Percentiles rank a stretch among this genome's conserved stretches.
Conservation (phyloP, 2,797 vertebrate genomes). For the Masticophis lateralis region DNA sequence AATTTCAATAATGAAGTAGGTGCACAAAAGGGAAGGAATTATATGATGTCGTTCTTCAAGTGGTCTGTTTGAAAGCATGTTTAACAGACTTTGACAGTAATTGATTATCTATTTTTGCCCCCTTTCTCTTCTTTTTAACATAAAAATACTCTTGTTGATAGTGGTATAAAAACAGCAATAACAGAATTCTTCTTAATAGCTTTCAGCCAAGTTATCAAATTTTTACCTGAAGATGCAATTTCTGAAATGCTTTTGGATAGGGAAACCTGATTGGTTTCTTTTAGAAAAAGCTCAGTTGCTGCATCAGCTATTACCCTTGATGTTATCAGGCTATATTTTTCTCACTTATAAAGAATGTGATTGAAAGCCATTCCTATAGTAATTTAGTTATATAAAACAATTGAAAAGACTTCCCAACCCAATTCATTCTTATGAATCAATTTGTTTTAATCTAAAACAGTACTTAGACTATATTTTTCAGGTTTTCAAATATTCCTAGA, state of each 20-base stretch:
- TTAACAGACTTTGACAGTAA: background rate
- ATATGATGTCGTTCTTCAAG: background rate
- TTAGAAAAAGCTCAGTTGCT: background rate
- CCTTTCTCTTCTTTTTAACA: background rate
- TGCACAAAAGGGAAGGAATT: background rate
- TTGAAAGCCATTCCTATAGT: background rate
- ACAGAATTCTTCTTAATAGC: background rate
- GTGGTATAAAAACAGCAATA: background rate
- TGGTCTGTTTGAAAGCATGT: background rate
- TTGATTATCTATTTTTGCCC: background rate
- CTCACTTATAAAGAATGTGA: background rate
- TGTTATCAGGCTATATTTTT: background rate
- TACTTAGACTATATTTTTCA: background rate
- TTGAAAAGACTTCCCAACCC: background rate
- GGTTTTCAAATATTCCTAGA: background rate
- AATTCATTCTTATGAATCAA: background rate
- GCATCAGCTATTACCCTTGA: background rate
- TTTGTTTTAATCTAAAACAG: background rate
- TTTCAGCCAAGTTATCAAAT: background rate
- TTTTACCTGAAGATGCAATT: background rate
- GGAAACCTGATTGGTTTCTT: background rate
- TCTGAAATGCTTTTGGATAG: background rate
- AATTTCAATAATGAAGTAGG: background rate
- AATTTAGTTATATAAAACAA: background rate
- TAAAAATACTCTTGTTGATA: background rate